Evolutionary conservation across 2,113 vertebrate species (phyloP).

Genomic region (Rhodinocichla rosea): DNA sequence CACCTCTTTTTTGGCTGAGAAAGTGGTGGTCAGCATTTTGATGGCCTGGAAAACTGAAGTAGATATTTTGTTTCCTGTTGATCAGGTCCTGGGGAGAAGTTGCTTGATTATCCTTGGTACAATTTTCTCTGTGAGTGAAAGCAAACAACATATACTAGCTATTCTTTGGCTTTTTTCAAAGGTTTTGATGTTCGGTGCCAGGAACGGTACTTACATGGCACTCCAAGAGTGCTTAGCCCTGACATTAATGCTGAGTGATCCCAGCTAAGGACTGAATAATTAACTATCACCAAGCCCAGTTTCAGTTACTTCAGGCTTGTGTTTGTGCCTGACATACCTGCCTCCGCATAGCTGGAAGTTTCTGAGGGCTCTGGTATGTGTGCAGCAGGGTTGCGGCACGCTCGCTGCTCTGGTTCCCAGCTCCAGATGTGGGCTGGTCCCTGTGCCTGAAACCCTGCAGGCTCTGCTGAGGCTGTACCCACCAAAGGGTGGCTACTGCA

Average conservation of each 20-base stretch:
- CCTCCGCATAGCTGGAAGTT: neutral
- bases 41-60: neutral
- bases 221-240: neutral
- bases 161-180: neutral
- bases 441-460: neutral
- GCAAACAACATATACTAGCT: neutral
- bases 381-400: accelerated
- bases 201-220: neutral
- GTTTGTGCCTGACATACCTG: neutral
- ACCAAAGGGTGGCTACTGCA: neutral
- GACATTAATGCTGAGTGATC: neutral
- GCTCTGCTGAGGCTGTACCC: neutral
- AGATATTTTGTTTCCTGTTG: neutral
- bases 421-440: neutral
- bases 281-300: neutral
- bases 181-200: neutral
- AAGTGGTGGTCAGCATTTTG: neutral
- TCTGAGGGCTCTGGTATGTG: neutral
- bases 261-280: neutral
- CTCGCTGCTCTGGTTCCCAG: neutral
- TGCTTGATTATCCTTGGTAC: neutral
- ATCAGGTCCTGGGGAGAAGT: neutral
- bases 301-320: constrained; percentile 10
- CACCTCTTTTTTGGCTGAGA: neutral
- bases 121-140: neutral